Evolutionary conservation across 2,888 invertebrate species (phyloP).

Genomic region (Troides aeacus): DNA sequence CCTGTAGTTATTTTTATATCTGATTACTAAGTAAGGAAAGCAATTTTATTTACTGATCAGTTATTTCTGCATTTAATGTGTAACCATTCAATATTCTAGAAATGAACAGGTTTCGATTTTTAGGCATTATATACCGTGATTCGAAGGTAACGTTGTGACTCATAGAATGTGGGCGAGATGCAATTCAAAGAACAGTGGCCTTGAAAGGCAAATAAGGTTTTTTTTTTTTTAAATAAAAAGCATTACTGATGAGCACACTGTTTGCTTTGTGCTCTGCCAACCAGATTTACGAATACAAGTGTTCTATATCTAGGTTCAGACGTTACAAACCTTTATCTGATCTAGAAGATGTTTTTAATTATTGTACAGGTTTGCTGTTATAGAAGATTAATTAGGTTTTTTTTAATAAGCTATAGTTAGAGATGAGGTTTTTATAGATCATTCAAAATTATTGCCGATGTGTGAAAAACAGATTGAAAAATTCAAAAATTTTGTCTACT

Average conservation of each 20-base stretch:
- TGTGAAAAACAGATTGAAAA: no score
- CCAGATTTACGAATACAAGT: no score
- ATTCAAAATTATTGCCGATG: no score
- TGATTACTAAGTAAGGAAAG: not conserved
- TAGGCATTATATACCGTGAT: conserved; percentile 54
- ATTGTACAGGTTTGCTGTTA: no score
- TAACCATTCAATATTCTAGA: conserved; percentile 7
- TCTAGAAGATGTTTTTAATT: no score
- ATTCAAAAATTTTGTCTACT: no score
- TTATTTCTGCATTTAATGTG: not conserved
- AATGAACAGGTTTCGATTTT: conserved; percentile 38
- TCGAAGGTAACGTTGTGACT: conserved; percentile 63
- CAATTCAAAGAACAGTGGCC: conserved; percentile 52
- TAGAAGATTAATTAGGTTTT: no score
- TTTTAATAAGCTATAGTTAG: no score
- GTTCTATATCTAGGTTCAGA: no score
- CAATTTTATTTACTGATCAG: not conserved
- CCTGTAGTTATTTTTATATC: not conserved
- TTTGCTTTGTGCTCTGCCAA: no score
- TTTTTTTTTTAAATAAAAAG: not conserved
- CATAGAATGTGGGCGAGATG: conserved; percentile 66
- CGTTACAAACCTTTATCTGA: no score
- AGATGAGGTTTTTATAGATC: no score
- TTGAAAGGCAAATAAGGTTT: conserved; percentile 42
- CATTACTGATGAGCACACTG: not conserved